phyloP scores from a whole-genome alignment of 2,888 invertebrate genomes.

The Meandrusa payeni region DNA sequence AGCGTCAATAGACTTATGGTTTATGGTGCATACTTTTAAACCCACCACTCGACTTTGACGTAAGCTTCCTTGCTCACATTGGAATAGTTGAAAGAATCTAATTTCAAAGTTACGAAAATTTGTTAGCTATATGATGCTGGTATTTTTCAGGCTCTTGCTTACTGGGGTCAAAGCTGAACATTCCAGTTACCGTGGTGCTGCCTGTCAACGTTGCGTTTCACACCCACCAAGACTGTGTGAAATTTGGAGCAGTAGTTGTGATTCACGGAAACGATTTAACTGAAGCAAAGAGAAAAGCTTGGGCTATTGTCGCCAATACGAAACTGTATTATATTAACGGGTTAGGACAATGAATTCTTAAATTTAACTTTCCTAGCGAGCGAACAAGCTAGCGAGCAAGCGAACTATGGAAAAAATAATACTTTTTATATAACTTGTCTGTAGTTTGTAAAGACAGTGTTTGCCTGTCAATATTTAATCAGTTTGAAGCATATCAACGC shows the following conservation, averaged over 20 bases:
- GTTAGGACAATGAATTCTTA: slow-evolving; percentile 52
- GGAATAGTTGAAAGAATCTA: too few species aligned
- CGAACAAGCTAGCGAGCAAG: too few species aligned
- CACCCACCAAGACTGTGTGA: slow-evolving; percentile 87
- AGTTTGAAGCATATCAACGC: slow-evolving; percentile 52
- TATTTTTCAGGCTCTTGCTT: slow-evolving; percentile 84
- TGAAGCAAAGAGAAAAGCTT: slow-evolving; percentile 88
- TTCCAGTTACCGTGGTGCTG: slow-evolving; percentile 90
- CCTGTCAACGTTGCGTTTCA: slow-evolving; percentile 87
- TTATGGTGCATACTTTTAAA: too few species aligned
- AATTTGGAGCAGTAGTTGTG: slow-evolving; percentile 89
- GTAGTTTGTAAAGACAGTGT: not conserved
- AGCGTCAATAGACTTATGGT: too few species aligned
- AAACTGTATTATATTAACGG: slow-evolving; percentile 91
- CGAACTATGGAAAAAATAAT: too few species aligned
- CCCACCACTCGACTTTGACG: too few species aligned
- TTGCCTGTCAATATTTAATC: too few species aligned
- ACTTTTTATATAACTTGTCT: not conserved
- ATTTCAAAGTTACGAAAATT: too few species aligned
- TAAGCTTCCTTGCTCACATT: too few species aligned
- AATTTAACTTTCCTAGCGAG: too few species aligned
- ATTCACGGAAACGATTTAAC: slow-evolving; percentile 87
- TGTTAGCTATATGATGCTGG: too few species aligned
- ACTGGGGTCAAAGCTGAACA: slow-evolving; percentile 84
- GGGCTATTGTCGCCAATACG: slow-evolving; percentile 83